Percentiles rank a stretch among this genome's conserved stretches.
These are phyloP conservation scores for Steinernema khuongi DNA, from an alignment of 1,140 invertebrate genomes.

Conservation along the genomic window DNA sequence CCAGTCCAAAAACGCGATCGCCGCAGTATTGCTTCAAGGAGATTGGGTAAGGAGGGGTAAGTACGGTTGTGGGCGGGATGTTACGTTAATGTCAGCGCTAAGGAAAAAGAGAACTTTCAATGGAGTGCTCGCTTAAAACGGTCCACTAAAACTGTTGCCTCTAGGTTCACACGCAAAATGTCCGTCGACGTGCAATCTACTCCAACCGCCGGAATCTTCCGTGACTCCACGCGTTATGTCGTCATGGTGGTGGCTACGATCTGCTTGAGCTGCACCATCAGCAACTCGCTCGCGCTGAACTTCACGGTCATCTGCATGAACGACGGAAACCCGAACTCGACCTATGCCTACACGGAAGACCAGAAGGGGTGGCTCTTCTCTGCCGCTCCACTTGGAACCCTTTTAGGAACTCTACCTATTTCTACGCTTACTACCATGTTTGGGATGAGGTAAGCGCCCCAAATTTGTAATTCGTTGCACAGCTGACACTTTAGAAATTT, in stretches of 20 bases:
- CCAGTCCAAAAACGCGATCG: too few species aligned
- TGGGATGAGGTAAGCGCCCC: background rate
- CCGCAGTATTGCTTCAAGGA: too few species aligned
- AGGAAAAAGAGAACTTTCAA: too few species aligned
- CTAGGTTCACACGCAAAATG: too few species aligned
- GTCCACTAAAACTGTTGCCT: too few species aligned
- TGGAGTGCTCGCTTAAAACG: too few species aligned
- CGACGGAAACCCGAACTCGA: constrained; percentile 20
- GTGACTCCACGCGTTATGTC: constrained; percentile 24
- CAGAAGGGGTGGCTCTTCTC: constrained; percentile 26
- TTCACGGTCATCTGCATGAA: constrained; percentile 41
- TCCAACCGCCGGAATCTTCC: background rate
- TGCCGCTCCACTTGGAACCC: constrained; percentile 22
- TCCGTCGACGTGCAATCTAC: background rate
- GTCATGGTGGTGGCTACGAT: constrained; percentile 19
- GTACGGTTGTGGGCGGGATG: too few species aligned
- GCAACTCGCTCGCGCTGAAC: constrained; percentile 31
- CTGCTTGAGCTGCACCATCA: constrained; percentile 24
- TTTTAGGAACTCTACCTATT: constrained; percentile 23
- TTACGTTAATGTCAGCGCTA: too few species aligned
- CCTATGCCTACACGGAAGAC: background rate
- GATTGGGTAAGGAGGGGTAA: too few species aligned
- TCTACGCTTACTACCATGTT: background rate
- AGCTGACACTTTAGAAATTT: background rate
- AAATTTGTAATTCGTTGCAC: background rate